phyloP scores from a whole-genome alignment of 2,113 vertebrate genomes.

The Psittacus erithacus region DNA sequence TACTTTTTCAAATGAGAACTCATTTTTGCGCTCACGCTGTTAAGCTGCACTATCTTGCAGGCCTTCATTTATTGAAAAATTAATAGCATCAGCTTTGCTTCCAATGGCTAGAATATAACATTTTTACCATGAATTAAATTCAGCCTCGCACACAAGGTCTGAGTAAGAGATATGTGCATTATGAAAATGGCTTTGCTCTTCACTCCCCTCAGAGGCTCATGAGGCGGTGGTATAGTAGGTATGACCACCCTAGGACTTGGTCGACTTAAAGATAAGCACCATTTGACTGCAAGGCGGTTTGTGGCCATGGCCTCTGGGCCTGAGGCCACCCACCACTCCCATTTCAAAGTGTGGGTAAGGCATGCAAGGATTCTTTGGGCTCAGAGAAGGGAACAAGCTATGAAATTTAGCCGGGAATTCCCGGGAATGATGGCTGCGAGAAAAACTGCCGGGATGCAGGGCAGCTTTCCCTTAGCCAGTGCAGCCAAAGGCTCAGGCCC shows the following conservation, averaged over 20 bases:
- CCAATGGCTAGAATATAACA: not conserved
- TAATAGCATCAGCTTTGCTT: not conserved
- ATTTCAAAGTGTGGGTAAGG: fast-evolving
- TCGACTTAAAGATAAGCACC: not conserved
- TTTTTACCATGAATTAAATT: not conserved
- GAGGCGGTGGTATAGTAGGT: fast-evolving
- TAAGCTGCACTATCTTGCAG: not conserved
- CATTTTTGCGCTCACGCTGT: not conserved
- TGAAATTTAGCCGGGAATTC: fast-evolving
- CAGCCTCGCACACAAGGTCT: not conserved
- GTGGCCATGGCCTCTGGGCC: not conserved
- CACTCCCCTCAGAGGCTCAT: fast-evolving
- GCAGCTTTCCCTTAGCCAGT: not conserved
- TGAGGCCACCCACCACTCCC: not conserved
- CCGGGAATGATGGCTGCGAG: fast-evolving
- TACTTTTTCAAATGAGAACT: not conserved
- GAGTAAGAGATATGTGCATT: fast-evolving
- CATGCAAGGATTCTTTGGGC: fast-evolving
- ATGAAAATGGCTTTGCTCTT: fast-evolving
- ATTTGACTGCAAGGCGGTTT: too few relatives aligned
- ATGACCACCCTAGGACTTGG: fast-evolving
- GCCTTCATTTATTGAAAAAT: not conserved
- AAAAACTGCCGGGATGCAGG: fast-evolving
- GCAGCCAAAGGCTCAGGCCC: fast-evolving
- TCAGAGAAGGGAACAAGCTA: not conserved